phyloP scores from a whole-genome alignment of 2,113 vertebrate species.

The Gnathochromis pfefferi region DNA sequence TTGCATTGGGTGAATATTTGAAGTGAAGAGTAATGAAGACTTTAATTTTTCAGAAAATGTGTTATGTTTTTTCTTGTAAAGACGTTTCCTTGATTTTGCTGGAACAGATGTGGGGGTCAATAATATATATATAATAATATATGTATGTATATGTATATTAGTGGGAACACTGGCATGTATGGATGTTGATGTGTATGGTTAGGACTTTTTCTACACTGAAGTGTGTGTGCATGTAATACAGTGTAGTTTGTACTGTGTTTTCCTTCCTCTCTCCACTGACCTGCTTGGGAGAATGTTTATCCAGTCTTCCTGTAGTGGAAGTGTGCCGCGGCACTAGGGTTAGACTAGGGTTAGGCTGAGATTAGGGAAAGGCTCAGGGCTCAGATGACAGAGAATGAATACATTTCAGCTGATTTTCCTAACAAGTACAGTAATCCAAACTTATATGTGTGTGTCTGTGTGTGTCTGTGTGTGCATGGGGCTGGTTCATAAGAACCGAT shows the following conservation, averaged over 20 bases:
- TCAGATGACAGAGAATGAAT: background rate
- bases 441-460: slow-evolving; percentile 37
- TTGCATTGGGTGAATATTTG: background rate
- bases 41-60: background rate
- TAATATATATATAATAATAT: background rate
- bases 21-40: background rate
- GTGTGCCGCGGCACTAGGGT: background rate
- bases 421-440: slow-evolving; percentile 54
- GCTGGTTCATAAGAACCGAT: slow-evolving; percentile 72
- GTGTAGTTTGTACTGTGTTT: background rate
- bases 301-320: background rate
- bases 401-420: slow-evolving; percentile 12
- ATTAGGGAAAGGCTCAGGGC: slow-evolving; percentile 31
- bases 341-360: slow-evolving; percentile 38
- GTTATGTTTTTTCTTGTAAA: background rate
- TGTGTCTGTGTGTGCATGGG: slow-evolving; percentile 13
- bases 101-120: background rate
- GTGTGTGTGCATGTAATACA: background rate
- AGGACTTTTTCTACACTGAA: background rate
- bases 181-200: background rate
- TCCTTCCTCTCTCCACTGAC: background rate
- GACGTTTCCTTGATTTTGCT: background rate
- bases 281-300: background rate
- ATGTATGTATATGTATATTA: background rate
- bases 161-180: background rate